phyloP scores from a whole-genome alignment of 1,140 invertebrate species.

The Pectinophora gossypiella region DNA sequence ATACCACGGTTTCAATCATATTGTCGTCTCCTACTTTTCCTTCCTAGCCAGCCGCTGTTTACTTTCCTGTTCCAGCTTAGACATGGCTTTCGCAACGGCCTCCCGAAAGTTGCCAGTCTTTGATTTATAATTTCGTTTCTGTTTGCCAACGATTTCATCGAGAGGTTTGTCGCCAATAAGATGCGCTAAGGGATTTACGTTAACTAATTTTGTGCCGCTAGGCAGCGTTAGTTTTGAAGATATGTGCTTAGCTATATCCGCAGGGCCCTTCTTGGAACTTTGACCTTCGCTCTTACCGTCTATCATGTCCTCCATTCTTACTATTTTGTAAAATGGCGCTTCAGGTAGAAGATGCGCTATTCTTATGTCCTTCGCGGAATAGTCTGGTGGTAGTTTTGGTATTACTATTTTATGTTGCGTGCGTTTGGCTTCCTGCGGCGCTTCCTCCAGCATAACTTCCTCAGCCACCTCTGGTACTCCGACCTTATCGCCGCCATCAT shows the following conservation, averaged over 20 bases:
- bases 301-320: slow-evolving; percentile 39
- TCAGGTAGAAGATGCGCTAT: slow-evolving; percentile 45
- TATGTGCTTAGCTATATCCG: background rate
- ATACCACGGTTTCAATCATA: too few species aligned
- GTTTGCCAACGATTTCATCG: slow-evolving; percentile 24
- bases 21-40: too few species aligned
- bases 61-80: slow-evolving; percentile 9
- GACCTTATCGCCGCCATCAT: slow-evolving; percentile 14
- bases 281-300: slow-evolving; percentile 2
- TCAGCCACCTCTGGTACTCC: slow-evolving; percentile 50
- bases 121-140: slow-evolving; percentile 38
- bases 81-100: slow-evolving; percentile 11
- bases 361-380: slow-evolving; percentile 21
- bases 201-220: slow-evolving; percentile 45
- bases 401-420: slow-evolving; percentile 31
- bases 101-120: slow-evolving; percentile 23
- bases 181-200: slow-evolving; percentile 53
- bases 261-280: slow-evolving; percentile 4
- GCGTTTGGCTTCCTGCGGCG: slow-evolving; percentile 14
- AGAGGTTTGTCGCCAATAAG: slow-evolving; percentile 37
- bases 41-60: too few species aligned
- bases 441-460: slow-evolving; percentile 43
- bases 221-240: slow-evolving; percentile 36
- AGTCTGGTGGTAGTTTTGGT: slow-evolving; percentile 28
- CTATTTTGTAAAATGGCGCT: slow-evolving; percentile 56